Evolutionary conservation across 2,113 vertebrate genomes (phyloP).

Genomic region (Chitala chitala): DNA sequence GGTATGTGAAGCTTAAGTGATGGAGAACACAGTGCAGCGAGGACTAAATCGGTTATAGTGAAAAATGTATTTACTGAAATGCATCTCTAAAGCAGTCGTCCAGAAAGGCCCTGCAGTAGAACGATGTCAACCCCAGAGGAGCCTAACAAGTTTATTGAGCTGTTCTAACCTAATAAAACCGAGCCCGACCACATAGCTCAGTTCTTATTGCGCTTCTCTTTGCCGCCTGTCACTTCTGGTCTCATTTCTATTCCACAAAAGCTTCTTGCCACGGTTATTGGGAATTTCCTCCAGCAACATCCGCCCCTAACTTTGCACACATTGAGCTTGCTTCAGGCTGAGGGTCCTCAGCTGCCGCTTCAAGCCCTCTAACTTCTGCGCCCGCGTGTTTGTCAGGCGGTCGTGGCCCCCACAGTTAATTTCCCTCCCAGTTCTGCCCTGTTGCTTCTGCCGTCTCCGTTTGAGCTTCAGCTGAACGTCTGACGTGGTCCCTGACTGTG

Average conservation of each 20-base stretch:
- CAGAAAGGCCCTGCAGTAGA: constrained; percentile 36
- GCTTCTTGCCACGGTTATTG: constrained; percentile 38
- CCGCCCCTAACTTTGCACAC: neutral
- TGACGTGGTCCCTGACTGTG: neutral
- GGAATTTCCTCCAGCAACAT: constrained; percentile 19
- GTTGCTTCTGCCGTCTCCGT: neutral
- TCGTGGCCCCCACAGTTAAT: neutral
- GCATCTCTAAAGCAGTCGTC: constrained; percentile 30
- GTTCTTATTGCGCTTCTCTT: constrained; percentile 44
- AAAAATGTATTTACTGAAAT: constrained; percentile 46
- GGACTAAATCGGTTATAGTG: constrained; percentile 60
- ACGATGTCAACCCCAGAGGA: constrained; percentile 41
- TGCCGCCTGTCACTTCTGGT: constrained; percentile 39
- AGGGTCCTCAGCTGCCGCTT: neutral
- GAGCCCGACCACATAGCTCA: constrained; percentile 29
- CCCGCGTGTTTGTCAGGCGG: neutral
- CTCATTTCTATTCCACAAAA: constrained; percentile 34
- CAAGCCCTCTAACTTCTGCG: neutral
- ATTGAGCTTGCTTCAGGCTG: neutral
- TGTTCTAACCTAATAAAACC: constrained; percentile 52
- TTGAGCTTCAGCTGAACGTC: neutral
- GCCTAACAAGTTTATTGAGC: constrained; percentile 55
- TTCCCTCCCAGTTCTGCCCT: no score
- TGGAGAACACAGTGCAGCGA: constrained; percentile 53
- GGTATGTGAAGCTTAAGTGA: constrained; percentile 60